Percentiles rank a stretch among this genome's conserved stretches.
phyloP scores from a whole-genome alignment of 2,797 vertebrate genomes.

The Lutjanus campechanus region DNA sequence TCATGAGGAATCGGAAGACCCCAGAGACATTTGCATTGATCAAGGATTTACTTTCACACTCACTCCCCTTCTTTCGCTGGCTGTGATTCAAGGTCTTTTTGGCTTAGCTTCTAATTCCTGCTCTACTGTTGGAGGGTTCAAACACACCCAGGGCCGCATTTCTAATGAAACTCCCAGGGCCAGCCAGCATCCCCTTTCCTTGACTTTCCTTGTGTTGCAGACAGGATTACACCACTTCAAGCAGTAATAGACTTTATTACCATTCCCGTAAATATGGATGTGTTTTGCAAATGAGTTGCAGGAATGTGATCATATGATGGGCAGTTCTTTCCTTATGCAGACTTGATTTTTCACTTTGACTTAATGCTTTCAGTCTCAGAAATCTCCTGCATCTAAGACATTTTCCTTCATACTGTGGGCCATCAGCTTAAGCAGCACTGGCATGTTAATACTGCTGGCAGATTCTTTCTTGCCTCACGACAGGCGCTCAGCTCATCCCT shows the following conservation, averaged over 20 bases:
- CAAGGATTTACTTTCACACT: conserved; percentile 85
- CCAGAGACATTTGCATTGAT: conserved; percentile 83
- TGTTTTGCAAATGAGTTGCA: conserved; percentile 44
- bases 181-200: conserved; percentile 66
- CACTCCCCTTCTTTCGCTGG: conserved; percentile 78
- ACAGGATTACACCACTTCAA: conserved; percentile 71
- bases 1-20: conserved; percentile 74
- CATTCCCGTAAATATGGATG: conserved; percentile 56
- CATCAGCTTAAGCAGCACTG: conserved; percentile 70
- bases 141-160: conserved; percentile 78
- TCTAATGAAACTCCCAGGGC: conserved; percentile 82
- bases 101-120: conserved; percentile 84
- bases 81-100: conserved; percentile 86
- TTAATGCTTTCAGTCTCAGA: conserved; percentile 56
- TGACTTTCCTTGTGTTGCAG: conserved; percentile 68
- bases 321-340: conserved; percentile 27
- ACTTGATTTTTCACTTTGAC: conserved; percentile 50
- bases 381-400: conserved; percentile 68
- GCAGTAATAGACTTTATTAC: conserved; percentile 56
- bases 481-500: conserved; percentile 69
- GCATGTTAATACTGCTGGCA: conserved; percentile 69
- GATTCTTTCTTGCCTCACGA: conserved; percentile 67
- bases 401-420: conserved; percentile 64
- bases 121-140: conserved; percentile 82
- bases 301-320: conserved; percentile 46